phyloP scores from a whole-genome alignment of 2,797 vertebrate genomes.

The Lepus townsendii region DNA sequence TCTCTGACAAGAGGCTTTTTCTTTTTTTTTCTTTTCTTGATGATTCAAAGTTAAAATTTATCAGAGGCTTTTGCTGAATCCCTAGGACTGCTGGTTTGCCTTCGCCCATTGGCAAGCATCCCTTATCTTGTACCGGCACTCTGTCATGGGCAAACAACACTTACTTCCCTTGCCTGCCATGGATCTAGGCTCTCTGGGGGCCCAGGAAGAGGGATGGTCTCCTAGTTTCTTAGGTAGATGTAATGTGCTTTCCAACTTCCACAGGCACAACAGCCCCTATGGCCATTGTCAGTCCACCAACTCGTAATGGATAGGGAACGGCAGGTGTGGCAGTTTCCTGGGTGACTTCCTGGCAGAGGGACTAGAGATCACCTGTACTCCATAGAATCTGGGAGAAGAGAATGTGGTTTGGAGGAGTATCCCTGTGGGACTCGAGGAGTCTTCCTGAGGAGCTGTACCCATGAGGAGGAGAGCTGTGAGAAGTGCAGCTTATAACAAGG shows the following conservation, averaged over 20 bases:
- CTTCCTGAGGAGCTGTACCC: background rate
- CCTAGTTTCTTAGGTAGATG: background rate
- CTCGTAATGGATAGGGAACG: background rate
- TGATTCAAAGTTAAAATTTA: constrained; percentile 27
- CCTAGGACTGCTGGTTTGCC: no score
- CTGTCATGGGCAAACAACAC: background rate
- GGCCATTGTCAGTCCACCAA: background rate
- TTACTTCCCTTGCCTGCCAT: background rate
- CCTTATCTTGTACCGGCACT: no score
- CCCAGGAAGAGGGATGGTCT: background rate
- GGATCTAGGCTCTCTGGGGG: background rate
- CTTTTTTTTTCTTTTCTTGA: background rate
- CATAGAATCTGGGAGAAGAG: no score
- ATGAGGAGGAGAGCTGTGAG: background rate
- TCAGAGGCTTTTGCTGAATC: constrained; percentile 11
- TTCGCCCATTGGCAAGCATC: background rate
- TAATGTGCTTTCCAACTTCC: background rate
- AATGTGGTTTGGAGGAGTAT: background rate
- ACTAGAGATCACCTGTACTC: no score
- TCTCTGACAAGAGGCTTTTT: background rate
- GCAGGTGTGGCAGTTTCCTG: background rate
- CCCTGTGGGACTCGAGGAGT: background rate
- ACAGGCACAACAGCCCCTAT: no score
- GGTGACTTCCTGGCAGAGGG: background rate
- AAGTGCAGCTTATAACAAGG: background rate